phyloP scores from a whole-genome alignment of 2,888 invertebrate species.

The Lottia gigantea region DNA sequence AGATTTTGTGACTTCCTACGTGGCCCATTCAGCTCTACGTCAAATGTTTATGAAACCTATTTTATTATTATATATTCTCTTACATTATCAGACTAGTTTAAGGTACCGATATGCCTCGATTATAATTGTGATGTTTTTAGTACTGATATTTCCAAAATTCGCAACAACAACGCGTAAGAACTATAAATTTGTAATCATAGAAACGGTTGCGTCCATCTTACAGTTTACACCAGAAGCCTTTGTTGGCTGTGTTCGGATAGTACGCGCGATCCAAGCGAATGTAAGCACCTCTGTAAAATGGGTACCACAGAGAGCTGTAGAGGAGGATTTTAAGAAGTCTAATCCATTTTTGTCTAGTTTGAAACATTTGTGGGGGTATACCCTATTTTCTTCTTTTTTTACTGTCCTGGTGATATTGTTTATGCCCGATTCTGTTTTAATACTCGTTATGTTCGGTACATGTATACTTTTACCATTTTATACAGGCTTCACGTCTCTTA shows the following conservation, averaged over 20 bases:
- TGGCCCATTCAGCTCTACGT: slow-evolving; percentile 55
- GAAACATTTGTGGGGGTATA: slow-evolving; percentile 58
- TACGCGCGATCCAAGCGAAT: slow-evolving; percentile 52
- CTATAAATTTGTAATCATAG: slow-evolving; percentile 52
- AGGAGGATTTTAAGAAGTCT: slow-evolving; percentile 53
- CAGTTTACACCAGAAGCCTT: slow-evolving; percentile 61
- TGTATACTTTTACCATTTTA: slow-evolving; percentile 50
- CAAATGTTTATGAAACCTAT: slow-evolving; percentile 61
- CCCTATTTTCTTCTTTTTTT: slow-evolving; percentile 40
- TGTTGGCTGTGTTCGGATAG: slow-evolving; percentile 55
- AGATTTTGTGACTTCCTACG: slow-evolving; percentile 54
- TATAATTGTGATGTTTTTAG: slow-evolving; percentile 53
- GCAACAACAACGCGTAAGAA: slow-evolving; percentile 52
- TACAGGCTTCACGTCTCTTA: slow-evolving; percentile 54
- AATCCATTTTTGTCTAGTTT: slow-evolving; percentile 58
- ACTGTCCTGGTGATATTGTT: slow-evolving; percentile 45
- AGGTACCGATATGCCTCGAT: slow-evolving; percentile 52
- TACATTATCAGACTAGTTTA: slow-evolving; percentile 49
- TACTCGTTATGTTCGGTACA: slow-evolving; percentile 48
- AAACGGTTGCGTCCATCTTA: slow-evolving; percentile 53
- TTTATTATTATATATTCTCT: slow-evolving; percentile 47
- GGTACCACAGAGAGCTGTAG: slow-evolving; percentile 58
- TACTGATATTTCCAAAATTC: slow-evolving; percentile 58
- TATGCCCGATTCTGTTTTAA: slow-evolving; percentile 38
- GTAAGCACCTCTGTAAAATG: slow-evolving; percentile 51